Conservation (phyloP, 1,140 invertebrate genomes). For the Reticulitermes speratus region DNA sequence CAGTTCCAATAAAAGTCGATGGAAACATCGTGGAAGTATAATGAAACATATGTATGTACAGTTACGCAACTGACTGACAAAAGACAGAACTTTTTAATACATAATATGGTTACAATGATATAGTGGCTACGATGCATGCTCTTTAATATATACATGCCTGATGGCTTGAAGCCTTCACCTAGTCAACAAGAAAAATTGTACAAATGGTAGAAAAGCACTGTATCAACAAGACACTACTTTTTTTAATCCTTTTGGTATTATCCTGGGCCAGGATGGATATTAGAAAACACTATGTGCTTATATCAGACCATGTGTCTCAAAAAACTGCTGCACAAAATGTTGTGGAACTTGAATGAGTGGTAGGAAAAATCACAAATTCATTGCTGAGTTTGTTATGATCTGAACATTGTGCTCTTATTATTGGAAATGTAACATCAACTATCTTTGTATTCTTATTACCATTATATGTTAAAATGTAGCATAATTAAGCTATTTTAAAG, state of each 20-base stretch:
- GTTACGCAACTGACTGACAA: neutral
- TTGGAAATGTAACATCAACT: neutral
- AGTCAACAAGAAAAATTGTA: neutral
- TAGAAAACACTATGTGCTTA: slow-evolving; percentile 13
- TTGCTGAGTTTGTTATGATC: neutral
- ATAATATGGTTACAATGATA: neutral
- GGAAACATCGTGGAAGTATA: no score
- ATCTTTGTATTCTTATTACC: neutral
- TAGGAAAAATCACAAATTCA: slow-evolving; percentile 1
- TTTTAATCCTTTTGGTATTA: neutral
- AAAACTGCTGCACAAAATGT: slow-evolving; percentile 3
- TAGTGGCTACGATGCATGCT: neutral
- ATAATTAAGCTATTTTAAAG: neutral
- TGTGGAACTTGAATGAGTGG: neutral
- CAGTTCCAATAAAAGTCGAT: no score
- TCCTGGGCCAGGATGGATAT: neutral
- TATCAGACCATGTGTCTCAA: neutral
- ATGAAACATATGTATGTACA: no score
- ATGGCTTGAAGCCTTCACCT: slow-evolving; percentile 3
- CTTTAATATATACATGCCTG: neutral
- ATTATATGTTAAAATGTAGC: neutral
- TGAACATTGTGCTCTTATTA: neutral
- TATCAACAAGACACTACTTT: neutral
- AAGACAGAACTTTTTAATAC: neutral
- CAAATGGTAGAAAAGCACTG: slow-evolving; percentile 15